These are phyloP conservation scores for Mechanitis mazaeus DNA, from an alignment of 2,888 invertebrate genomes.

Conservation along the genomic window DNA sequence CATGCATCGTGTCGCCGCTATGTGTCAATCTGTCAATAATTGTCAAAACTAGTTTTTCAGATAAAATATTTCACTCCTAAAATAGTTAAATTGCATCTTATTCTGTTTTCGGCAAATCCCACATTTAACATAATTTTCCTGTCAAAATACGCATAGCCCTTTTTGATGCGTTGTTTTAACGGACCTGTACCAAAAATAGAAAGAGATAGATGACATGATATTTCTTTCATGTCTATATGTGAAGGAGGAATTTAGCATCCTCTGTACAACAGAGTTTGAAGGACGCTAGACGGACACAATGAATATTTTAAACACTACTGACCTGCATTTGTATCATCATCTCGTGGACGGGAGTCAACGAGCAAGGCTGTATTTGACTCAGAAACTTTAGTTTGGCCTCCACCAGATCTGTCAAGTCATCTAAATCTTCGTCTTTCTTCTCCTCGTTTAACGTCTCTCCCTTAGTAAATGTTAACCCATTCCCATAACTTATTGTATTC, in stretches of 20 bases:
- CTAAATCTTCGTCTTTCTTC: conserved; percentile 55
- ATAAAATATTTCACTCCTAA: too few relatives aligned
- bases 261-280: background rate
- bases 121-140: too few relatives aligned
- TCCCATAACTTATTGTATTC: conserved; percentile 59
- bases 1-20: too few relatives aligned
- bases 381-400: conserved; percentile 74
- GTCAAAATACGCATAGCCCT: too few relatives aligned
- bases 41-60: too few relatives aligned
- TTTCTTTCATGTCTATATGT: background rate
- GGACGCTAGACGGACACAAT: background rate
- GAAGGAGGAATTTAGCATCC: background rate
- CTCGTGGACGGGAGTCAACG: conserved; percentile 72
- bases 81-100: too few relatives aligned
- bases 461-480: conserved; percentile 69
- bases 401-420: conserved; percentile 58
- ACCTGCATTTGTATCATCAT: conserved; percentile 78
- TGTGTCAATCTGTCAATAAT: too few relatives aligned
- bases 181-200: too few relatives aligned
- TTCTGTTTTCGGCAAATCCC: too few relatives aligned
- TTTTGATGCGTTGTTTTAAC: too few relatives aligned
- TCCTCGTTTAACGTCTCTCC: conserved; percentile 70
- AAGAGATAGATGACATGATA: too few relatives aligned
- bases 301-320: conserved; percentile 21
- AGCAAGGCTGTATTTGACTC: conserved; percentile 61